Conservation (phyloP, 1,140 invertebrate species). For the Metopolophium dirhodum region DNA sequence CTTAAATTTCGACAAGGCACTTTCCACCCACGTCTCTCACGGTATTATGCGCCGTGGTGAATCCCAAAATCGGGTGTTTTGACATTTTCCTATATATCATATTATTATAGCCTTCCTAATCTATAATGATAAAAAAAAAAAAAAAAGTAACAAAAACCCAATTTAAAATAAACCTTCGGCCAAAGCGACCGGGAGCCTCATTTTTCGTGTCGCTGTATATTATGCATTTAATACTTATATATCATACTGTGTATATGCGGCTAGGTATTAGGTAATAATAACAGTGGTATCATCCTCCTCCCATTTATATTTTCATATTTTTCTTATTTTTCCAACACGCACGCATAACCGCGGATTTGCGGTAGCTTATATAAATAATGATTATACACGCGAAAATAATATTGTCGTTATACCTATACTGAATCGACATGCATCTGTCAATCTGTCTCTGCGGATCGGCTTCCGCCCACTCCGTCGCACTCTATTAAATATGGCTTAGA, state of each 20-base stretch:
- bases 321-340: not conserved
- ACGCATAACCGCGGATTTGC: not conserved
- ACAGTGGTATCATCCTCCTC: not conserved
- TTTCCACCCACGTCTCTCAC: not conserved
- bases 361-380: conserved; percentile 25
- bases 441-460: not conserved
- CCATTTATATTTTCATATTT: not conserved
- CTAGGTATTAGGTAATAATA: not conserved
- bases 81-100: not conserved
- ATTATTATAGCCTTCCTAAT: conserved; percentile 8
- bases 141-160: not conserved
- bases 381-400: not conserved
- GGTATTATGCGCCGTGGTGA: not conserved
- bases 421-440: conserved; percentile 28
- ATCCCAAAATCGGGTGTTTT: not conserved
- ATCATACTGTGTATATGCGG: not conserved
- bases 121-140: not conserved
- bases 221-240: not conserved
- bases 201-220: not conserved
- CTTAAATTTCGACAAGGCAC: not conserved
- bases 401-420: not conserved
- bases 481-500: conserved; percentile 33
- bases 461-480: not conserved
- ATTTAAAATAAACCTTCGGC: not conserved
- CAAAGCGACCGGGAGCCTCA: not conserved